Base-by-base conservation (phyloP, 2,797 vertebrate species). In the Gallinago solitaria region DNA sequence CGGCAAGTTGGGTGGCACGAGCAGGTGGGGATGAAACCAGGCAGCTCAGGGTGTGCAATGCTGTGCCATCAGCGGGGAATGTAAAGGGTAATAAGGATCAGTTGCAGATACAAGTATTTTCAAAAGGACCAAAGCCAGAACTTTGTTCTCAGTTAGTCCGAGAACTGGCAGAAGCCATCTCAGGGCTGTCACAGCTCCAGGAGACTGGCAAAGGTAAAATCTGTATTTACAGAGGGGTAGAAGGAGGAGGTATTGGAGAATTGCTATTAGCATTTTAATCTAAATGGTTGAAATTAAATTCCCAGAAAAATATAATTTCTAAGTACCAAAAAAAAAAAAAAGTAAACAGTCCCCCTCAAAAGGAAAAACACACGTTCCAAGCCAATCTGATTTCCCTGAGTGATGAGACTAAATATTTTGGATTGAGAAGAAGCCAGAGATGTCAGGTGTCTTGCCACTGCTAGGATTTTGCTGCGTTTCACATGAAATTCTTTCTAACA, bases 1-100 rank as follows among this genome's bases (percentile, higher is more conserved):
- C 0, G 0, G n/a, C 11, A 41, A 19, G 41, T 15, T 1, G 8
- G 21, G 56, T 59, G 71, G 12, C 4, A 9, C 5, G 18, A 57
- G 67, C 54, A 83, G 43, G 68, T 54, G 56, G 65, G 73, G 56
- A 41, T 1, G 2, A 80, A 79, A 79, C 27, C 28, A n/a, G 63
- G 37, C 25, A 59, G 59, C 47, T 63, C 30, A 23, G 24, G 45
- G 53, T 41, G 37, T 2, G 18, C 70, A 54, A 54, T n/a, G 39
- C 27, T 64, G n/a, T 39, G 69, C 68, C 32, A 4, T 30, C 84
- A 91, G 23, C 53, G 87, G 83, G 43, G 56, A 35, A 13, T 86
- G 4, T 24, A 48, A 75, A 54, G 35, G 48, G 41, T 67, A 53
- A 30, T 60, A 87, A 70, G 51, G 23, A 79, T 61, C 48, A 23